Conservation (phyloP, 2,888 invertebrate species). For the Adineta ricciae region DNA sequence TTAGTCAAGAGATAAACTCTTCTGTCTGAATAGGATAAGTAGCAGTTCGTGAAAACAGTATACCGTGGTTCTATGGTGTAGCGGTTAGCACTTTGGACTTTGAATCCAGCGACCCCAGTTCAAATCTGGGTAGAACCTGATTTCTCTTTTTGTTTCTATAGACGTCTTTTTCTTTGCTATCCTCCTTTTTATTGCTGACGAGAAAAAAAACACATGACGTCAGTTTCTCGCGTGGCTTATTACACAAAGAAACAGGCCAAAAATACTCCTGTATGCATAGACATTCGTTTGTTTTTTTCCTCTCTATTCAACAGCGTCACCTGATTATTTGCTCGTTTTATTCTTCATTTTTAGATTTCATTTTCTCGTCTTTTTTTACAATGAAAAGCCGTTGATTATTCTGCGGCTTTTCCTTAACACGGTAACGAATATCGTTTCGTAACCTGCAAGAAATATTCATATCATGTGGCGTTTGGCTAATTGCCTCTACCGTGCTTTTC, state of each 20-base stretch:
- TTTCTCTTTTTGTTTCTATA: background rate
- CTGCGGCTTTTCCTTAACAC: background rate
- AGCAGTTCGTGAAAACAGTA: background rate
- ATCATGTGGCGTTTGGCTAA: constrained; percentile 15
- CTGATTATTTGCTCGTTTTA: background rate
- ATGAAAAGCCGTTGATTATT: background rate
- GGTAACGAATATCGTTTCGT: background rate
- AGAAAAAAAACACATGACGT: background rate
- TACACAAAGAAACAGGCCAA: background rate
- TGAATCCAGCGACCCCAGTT: constrained; percentile 23
- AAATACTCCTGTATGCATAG: no score
- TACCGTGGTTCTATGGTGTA: constrained; percentile 16
- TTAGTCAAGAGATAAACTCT: no score
- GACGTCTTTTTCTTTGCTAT: background rate
- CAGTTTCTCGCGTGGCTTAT: background rate
- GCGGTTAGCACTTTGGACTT: constrained; percentile 23
- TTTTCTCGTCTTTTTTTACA: background rate
- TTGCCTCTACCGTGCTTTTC: background rate
- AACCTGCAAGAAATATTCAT: background rate
- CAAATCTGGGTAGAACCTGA: constrained; percentile 20
- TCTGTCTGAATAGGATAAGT: background rate
- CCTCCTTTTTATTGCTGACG: background rate
- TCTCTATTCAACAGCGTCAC: no score
- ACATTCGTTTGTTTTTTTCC: no score
- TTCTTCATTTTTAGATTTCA: background rate